Percentiles rank a stretch among this genome's conserved stretches.
phyloP scores from a whole-genome alignment of 2,797 vertebrate genomes.

The Sebastes nivosus region DNA sequence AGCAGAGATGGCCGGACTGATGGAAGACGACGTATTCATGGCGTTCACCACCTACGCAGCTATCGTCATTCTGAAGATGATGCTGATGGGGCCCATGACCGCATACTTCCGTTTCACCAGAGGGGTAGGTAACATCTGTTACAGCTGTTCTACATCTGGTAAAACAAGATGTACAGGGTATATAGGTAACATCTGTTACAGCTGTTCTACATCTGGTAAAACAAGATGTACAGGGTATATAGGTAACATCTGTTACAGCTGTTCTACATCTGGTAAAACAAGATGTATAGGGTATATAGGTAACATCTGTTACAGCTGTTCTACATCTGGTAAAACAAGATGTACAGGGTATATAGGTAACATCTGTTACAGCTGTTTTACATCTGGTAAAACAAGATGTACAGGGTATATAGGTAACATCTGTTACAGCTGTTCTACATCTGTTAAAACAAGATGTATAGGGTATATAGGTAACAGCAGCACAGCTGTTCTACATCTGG shows the following conservation, averaged over 20 bases:
- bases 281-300: neutral
- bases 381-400: neutral
- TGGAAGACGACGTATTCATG: conserved; percentile 32
- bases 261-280: neutral
- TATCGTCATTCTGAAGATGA: conserved; percentile 44
- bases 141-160: neutral
- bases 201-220: neutral
- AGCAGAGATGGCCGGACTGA: conserved; percentile 16
- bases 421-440: neutral
- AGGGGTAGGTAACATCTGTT: conserved; percentile 25
- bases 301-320: neutral
- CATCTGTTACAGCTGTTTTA: neutral
- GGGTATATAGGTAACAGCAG: neutral
- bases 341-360: neutral
- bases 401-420: neutral
- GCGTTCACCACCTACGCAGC: conserved; percentile 43
- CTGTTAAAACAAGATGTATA: neutral
- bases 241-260: neutral
- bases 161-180: neutral
- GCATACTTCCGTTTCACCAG: neutral
- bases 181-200: neutral
- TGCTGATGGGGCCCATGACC: conserved; percentile 48
- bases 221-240: neutral
- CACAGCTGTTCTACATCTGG: too few species aligned
- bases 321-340: neutral